phyloP scores from a whole-genome alignment of 1,140 invertebrate genomes.

The Steinernema khuongi region DNA sequence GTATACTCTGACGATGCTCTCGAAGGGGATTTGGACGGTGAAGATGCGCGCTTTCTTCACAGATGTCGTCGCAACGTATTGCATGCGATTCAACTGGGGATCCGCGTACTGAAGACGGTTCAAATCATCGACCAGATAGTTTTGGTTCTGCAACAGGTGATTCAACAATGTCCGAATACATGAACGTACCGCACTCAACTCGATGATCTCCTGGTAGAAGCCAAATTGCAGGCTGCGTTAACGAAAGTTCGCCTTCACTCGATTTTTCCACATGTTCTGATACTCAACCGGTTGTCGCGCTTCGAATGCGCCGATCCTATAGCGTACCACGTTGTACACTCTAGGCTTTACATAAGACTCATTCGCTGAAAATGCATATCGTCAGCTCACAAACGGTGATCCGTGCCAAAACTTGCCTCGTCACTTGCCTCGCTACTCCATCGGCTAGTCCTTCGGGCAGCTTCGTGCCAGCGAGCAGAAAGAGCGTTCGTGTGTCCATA shows the following conservation, averaged over 20 bases:
- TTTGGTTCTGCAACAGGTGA: not conserved
- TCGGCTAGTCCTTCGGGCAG: not conserved
- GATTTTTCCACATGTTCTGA: not conserved
- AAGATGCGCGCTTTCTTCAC: not conserved
- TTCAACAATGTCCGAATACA: not conserved
- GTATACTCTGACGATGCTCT: not conserved
- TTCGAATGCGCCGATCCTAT: not conserved
- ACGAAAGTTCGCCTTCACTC: not conserved
- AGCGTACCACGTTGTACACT: not conserved
- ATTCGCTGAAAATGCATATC: too few relatives aligned
- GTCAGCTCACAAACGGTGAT: too few relatives aligned
- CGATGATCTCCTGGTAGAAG: not conserved
- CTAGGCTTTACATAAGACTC: not conserved
- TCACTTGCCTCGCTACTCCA: too few relatives aligned
- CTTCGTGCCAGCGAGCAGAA: not conserved
- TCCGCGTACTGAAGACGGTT: constrained; percentile 1
- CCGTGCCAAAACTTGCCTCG: too few relatives aligned
- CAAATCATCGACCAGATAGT: not conserved
- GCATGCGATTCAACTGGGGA: not conserved
- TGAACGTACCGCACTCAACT: not conserved
- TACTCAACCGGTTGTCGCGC: not conserved
- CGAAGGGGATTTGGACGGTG: not conserved
- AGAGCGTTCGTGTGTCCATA: not conserved
- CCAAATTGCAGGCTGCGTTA: not conserved
- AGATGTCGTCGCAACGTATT: not conserved